phyloP scores from a whole-genome alignment of 2,113 vertebrate genomes.

The Conger conger region DNA sequence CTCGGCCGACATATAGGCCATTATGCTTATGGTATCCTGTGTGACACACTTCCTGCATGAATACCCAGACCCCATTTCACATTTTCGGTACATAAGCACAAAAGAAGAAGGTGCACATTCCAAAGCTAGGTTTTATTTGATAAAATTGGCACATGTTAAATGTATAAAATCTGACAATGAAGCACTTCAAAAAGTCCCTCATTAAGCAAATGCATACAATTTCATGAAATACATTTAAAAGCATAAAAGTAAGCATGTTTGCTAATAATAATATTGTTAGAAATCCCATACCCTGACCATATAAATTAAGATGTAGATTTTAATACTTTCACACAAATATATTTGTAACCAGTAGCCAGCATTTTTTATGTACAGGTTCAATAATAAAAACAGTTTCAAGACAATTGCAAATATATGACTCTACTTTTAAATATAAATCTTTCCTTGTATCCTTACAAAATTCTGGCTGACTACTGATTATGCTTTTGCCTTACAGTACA shows the following conservation, averaged over 20 bases:
- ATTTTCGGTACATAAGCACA: constrained; percentile 28
- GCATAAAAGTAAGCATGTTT: constrained; percentile 49
- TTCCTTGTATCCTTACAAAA: not conserved
- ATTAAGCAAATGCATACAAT: constrained; percentile 56
- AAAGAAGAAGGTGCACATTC: constrained; percentile 20
- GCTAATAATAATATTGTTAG: constrained; percentile 19
- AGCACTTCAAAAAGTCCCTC: constrained; percentile 12
- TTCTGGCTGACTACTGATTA: not conserved
- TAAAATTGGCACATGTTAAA: constrained; percentile 20
- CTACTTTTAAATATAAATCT: not conserved
- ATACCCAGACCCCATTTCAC: not conserved
- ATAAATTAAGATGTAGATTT: constrained; percentile 53
- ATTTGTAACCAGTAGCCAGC: not conserved
- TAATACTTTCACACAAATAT: constrained; percentile 64
- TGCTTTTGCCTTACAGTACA: not conserved
- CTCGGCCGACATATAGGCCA: too few species aligned
- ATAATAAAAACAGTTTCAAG: not conserved
- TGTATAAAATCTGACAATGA: constrained; percentile 18
- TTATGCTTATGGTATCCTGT: constrained; percentile 1
- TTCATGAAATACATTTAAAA: constrained; percentile 48
- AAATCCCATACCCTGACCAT: constrained; percentile 60
- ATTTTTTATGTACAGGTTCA: constrained; percentile 8
- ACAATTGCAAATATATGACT: not conserved
- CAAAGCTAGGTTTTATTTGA: constrained; percentile 57
- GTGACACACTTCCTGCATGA: constrained; percentile 16